These are phyloP conservation scores for Macrophya alboannulata DNA, from an alignment of 2,888 invertebrate species.

Conservation along the genomic window DNA sequence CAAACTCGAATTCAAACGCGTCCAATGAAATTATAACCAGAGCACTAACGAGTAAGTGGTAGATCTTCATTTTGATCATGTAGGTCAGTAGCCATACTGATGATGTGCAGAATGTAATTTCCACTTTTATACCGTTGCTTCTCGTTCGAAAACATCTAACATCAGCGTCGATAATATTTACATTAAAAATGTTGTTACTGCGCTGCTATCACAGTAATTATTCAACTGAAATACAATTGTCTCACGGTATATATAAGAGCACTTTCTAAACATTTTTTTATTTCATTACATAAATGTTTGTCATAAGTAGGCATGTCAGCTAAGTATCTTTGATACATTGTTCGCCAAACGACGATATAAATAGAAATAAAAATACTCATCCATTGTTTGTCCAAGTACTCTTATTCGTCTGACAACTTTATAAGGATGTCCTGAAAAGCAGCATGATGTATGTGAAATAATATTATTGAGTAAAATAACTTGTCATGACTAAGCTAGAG, in stretches of 20 bases:
- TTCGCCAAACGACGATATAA: not conserved
- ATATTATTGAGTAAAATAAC: not conserved
- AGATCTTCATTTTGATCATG: not conserved
- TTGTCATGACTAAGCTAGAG: not conserved
- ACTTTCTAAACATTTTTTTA: not conserved
- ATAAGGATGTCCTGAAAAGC: not conserved
- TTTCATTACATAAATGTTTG: not conserved
- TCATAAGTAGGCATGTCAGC: not conserved
- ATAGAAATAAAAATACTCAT: not conserved
- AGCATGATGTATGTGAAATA: not conserved
- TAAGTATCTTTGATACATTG: not conserved
- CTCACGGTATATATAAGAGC: too few species aligned
- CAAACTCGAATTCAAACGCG: not conserved
- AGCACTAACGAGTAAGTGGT: not conserved
- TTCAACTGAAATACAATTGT: not conserved
- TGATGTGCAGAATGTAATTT: not conserved
- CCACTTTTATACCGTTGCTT: not conserved
- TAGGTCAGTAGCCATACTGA: not conserved
- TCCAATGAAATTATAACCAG: not conserved
- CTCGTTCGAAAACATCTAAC: not conserved
- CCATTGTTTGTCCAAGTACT: not conserved
- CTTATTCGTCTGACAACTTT: not conserved
- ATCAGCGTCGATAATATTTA: not conserved
- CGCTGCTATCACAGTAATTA: not conserved
- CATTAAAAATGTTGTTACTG: not conserved